These are phyloP conservation scores for Hassar affinis DNA, from an alignment of 2,113 vertebrate genomes.

Conservation along the genomic window DNA sequence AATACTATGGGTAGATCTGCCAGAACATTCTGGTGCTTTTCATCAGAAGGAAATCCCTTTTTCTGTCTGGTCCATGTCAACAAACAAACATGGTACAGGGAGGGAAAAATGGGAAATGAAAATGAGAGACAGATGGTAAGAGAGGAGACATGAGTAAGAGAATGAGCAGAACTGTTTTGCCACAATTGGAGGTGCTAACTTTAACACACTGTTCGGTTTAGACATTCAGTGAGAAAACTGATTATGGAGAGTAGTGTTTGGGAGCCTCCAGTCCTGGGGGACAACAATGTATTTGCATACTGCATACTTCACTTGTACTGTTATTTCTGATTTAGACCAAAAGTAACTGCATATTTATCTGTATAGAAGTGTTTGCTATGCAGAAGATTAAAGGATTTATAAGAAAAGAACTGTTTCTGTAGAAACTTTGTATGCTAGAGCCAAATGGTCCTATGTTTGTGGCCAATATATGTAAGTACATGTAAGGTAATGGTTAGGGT, in stretches of 20 bases:
- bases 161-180: slow-evolving; percentile 37
- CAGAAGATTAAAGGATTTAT: not conserved
- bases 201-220: not conserved
- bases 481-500: not conserved
- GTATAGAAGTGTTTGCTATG: not conserved
- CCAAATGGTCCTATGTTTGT: not conserved
- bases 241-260: not conserved
- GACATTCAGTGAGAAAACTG: not conserved
- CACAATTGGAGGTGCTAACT: not conserved
- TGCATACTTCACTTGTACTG: not conserved
- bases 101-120: not conserved
- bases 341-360: not conserved
- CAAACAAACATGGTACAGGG: not conserved
- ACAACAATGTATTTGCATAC: not conserved
- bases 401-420: not conserved
- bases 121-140: not conserved
- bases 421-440: not conserved
- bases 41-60: slow-evolving; percentile 19
- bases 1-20: not conserved
- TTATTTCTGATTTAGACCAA: not conserved
- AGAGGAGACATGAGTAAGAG: slow-evolving; percentile 8
- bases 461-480: not conserved
- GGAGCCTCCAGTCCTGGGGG: not conserved
- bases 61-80: not conserved
- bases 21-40: slow-evolving; percentile 21